phyloP scores from a whole-genome alignment of 2,888 invertebrate species.

The Holacanthella duospinosa region DNA sequence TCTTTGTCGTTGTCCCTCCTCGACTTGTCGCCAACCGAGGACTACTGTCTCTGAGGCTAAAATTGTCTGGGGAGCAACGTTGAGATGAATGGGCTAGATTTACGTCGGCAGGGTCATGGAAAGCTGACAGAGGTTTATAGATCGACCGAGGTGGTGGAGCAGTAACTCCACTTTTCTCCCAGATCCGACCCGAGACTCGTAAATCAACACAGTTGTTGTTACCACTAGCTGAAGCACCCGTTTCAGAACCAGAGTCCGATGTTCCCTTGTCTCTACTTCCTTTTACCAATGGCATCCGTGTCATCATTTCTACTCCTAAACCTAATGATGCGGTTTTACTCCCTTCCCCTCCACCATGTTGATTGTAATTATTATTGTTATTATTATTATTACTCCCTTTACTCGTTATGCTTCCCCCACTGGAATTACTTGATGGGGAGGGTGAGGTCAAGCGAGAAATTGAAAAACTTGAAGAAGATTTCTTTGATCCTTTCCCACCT shows the following conservation, averaged over 20 bases:
- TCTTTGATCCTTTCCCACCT: slow-evolving; percentile 19
- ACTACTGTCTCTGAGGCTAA: neutral
- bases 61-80: neutral
- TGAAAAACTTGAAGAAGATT: slow-evolving; percentile 32
- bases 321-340: slow-evolving; percentile 3
- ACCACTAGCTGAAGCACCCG: slow-evolving; percentile 16
- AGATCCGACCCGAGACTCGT: slow-evolving; percentile 37
- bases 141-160: slow-evolving; percentile 36
- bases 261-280: neutral
- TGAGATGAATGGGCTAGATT: slow-evolving; percentile 33
- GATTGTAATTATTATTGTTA: slow-evolving; percentile 21
- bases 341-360: slow-evolving; percentile 9
- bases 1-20: neutral
- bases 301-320: neutral
- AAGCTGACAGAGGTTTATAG: slow-evolving; percentile 38
- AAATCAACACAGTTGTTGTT: slow-evolving; percentile 36
- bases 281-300: neutral
- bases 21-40: neutral
- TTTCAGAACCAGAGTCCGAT: neutral
- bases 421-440: slow-evolving; percentile 35
- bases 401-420: slow-evolving; percentile 19
- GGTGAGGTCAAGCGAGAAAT: slow-evolving; percentile 38
- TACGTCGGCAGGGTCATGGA: slow-evolving; percentile 38
- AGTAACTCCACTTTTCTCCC: slow-evolving; percentile 33
- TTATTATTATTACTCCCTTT: slow-evolving; percentile 11